Base-by-base conservation (phyloP, 2,113 vertebrate species). In the Dromaius novaehollandiae region DNA sequence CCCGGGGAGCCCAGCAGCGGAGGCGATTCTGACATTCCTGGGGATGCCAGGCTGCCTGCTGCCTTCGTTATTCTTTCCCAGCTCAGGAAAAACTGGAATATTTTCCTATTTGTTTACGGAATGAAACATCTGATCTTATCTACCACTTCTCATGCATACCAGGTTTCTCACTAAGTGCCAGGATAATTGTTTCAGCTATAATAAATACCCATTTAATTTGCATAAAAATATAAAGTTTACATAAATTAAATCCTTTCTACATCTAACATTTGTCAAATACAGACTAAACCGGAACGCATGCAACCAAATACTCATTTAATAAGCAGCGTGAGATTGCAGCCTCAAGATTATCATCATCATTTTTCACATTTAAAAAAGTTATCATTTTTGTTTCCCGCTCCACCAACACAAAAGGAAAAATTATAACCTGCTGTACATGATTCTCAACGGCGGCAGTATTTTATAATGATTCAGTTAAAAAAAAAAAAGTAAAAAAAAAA, bases 141-240 rank as follows among this genome's bases (percentile, higher is more conserved):
- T 94, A 96, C 93, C 93, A 96, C 84, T 97, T 97, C 93, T 94
- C 95, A 96, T 94, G 91, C 94, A 96, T 77, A 97, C 96, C 94
- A 96, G 97, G 97, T 95, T 95, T 93, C 96, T 89, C 95, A 96
- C 94, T 98, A 97, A 97, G 95, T 95, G 92, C 96, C 96, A 96
- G 95, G 91, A 94, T 98, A 98, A 98, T 97, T 98, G 97, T 98
- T 97, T 98, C 91, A 97, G 96, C 95, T 90, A 98, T 98, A 98
- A 98, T 98, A 98, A 98, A 98, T 98, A 98, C 94, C 96, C 97
- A 97, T 96, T 97, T 97, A 93, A 98, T 98, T 98, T 98, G 97
- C 98, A 98, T 98, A 98, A 98, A 98, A 98, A 98, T 97, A 97
- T 98, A 98, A 98, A 98, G 98, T 98, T 98, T 97, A 97, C 98